Base-by-base conservation (phyloP, 2,113 vertebrate species). In the Oryzias javanicus region DNA sequence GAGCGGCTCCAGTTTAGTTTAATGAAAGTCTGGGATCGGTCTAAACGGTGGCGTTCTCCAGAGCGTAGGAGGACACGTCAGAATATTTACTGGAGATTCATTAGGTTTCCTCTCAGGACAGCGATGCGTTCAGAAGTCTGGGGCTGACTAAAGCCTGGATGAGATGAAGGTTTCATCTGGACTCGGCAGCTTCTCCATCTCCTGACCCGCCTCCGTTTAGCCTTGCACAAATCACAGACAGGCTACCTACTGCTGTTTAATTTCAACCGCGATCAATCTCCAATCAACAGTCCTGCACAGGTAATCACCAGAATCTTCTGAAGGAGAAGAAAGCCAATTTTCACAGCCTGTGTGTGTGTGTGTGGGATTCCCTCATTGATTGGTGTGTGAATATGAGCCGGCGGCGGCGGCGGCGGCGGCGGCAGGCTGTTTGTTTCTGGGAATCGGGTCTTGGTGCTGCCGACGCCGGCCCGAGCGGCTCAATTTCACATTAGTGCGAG, bases 201-300 rank as follows among this genome's bases (percentile, higher is more conserved):
- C 29, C 71, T 68, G 5, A 57, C 80, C 74, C 50, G 52, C 35
- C 55, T 19, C 60, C 72, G 59, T 56, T 19, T 25, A 78, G 71
- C 18, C 20, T 67, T 12, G 40, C 61, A 55, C 81, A 79, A 80
- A 78, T 82, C 78, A 69, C 60, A 72, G 35, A 72, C 69, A 22
- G 51, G 60, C 45, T 70, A 63, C 52, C 63, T 35, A 64, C 69
- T 22, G 48, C 80, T 76, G 71, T 74, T 80, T 84, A 86, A 86
- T 86, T 87, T 55, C 77, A 75, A 64, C 63, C 24, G 29, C 78
- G 80, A 87, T 89, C 88, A 89, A 89, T 90, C 82, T 81, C 83
- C 78, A 89, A 89, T 89, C 87, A 88, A 67, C 74, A 70, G 57
- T 46, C 12, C 71, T 18, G 66, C 79, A 69, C 42, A 79, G 71